phyloP scores from a whole-genome alignment of 2,888 invertebrate genomes.

The Plutella xylostella region DNA sequence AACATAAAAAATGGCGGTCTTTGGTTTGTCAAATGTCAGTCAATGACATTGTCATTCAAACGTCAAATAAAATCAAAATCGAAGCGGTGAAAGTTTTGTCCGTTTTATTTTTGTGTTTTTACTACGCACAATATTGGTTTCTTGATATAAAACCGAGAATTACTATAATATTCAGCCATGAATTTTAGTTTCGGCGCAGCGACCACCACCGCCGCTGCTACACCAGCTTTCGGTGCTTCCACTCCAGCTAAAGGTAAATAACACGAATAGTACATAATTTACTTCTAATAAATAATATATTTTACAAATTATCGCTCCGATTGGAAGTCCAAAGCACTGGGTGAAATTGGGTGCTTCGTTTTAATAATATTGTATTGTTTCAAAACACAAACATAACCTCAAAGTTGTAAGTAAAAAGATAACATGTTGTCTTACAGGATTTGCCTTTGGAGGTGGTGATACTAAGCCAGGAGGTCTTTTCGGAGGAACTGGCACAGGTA shows the following conservation, averaged over 20 bases:
- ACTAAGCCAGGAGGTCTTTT: too few species aligned
- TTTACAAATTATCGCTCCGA: too few species aligned
- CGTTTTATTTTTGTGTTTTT: background rate
- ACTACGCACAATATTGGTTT: background rate
- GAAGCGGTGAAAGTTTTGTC: background rate
- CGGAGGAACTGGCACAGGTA: too few species aligned
- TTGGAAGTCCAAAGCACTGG: background rate
- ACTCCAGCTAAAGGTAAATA: conserved; percentile 41
- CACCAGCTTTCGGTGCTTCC: conserved; percentile 46
- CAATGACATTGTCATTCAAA: too few species aligned
- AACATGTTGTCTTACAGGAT: conserved; percentile 28
- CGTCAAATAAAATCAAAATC: too few species aligned
- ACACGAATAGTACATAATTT: background rate
- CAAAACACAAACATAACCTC: background rate
- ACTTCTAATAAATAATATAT: background rate
- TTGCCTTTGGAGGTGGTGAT: conserved; percentile 55
- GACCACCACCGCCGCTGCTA: conserved; percentile 38
- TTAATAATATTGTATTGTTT: background rate
- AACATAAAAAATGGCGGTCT: background rate
- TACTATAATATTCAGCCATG: conserved; percentile 24
- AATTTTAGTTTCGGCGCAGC: conserved; percentile 41
- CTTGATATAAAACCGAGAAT: background rate
- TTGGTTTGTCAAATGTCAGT: too few species aligned
- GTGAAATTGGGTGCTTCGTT: background rate
- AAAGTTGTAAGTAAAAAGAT: background rate